Conservation (phyloP, 2,888 invertebrate genomes). For the Malachius bipustulatus region DNA sequence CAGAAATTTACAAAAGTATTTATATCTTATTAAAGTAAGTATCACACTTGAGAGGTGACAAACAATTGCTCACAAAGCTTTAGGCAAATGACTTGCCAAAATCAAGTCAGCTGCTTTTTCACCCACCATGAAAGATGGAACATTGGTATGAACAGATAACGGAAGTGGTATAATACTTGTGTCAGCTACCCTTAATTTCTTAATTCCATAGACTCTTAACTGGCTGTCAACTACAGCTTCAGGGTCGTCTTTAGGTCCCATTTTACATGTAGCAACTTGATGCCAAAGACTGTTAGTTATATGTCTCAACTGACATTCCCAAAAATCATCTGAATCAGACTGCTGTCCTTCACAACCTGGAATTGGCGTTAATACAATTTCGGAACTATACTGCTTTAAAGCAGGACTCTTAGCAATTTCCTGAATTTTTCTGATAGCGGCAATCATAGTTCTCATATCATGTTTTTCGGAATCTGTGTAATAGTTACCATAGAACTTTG, state of each 20-base stretch:
- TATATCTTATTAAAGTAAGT: too few species aligned
- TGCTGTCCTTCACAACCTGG: slow-evolving; percentile 39
- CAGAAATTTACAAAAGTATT: too few species aligned
- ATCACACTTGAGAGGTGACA: too few species aligned
- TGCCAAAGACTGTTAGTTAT: slow-evolving; percentile 40
- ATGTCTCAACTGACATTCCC: slow-evolving; percentile 40
- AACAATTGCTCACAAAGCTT: too few species aligned
- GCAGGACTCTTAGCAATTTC: slow-evolving; percentile 38
- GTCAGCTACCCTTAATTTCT: too few species aligned
- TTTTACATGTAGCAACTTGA: slow-evolving; percentile 44
- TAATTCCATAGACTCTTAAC: too few species aligned
- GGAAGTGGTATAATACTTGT: slow-evolving; percentile 44
- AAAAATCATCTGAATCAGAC: slow-evolving; percentile 40
- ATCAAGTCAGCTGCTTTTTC: slow-evolving; percentile 45
- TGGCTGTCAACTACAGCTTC: too few species aligned
- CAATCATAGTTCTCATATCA: slow-evolving; percentile 31
- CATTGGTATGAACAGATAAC: slow-evolving; percentile 42
- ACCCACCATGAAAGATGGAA: slow-evolving; percentile 43
- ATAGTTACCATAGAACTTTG: slow-evolving; percentile 71
- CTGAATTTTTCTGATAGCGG: slow-evolving; percentile 39
- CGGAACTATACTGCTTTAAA: slow-evolving; percentile 38
- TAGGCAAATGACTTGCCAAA: too few species aligned
- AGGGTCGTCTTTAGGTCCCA: too few species aligned
- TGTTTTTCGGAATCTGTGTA: slow-evolving; percentile 55
- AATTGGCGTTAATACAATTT: slow-evolving; percentile 34